phyloP scores from a whole-genome alignment of 2,888 invertebrate genomes.

The Lutraria lutraria region DNA sequence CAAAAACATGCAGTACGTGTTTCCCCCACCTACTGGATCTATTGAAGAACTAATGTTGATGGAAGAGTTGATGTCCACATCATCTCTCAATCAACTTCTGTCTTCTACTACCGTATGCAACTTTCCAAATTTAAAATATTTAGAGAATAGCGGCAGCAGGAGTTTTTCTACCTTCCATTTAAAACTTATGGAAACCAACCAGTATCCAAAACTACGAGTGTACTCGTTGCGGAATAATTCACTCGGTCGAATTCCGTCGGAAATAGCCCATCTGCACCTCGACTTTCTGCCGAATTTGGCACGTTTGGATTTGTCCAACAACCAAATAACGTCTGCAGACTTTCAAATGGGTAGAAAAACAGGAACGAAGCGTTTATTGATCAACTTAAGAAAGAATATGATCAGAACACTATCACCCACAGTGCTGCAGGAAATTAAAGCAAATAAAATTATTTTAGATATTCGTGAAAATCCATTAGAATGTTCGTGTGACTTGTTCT shows the following conservation, averaged over 20 bases:
- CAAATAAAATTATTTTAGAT: conserved; percentile 53
- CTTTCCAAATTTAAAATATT: conserved; percentile 58
- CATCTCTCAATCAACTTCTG: conserved; percentile 39
- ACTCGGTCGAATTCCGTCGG: conserved; percentile 46
- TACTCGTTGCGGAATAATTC: conserved; percentile 63
- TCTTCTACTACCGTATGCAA: conserved; percentile 31
- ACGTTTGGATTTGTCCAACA: conserved; percentile 58
- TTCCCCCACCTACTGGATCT: conserved; percentile 30
- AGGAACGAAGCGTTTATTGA: conserved; percentile 24
- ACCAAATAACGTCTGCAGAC: conserved; percentile 42
- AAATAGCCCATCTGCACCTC: conserved; percentile 48
- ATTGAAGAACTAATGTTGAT: conserved; percentile 43
- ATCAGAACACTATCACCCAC: conserved; percentile 16
- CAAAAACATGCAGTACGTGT: conserved; percentile 52
- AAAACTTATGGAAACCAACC: conserved; percentile 56
- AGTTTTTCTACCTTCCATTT: conserved; percentile 58
- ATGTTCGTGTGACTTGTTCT: conserved; percentile 56
- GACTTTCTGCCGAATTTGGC: conserved; percentile 57
- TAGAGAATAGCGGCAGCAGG: conserved; percentile 61
- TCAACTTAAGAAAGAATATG: conserved; percentile 45
- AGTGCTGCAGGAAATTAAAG: conserved; percentile 22
- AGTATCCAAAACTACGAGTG: conserved; percentile 53
- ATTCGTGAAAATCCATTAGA: conserved; percentile 56
- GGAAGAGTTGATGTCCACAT: conserved; percentile 38
- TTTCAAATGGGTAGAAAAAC: conserved; percentile 15